phyloP scores from a whole-genome alignment of 2,888 invertebrate species.

The Drosophila melanocephala region DNA sequence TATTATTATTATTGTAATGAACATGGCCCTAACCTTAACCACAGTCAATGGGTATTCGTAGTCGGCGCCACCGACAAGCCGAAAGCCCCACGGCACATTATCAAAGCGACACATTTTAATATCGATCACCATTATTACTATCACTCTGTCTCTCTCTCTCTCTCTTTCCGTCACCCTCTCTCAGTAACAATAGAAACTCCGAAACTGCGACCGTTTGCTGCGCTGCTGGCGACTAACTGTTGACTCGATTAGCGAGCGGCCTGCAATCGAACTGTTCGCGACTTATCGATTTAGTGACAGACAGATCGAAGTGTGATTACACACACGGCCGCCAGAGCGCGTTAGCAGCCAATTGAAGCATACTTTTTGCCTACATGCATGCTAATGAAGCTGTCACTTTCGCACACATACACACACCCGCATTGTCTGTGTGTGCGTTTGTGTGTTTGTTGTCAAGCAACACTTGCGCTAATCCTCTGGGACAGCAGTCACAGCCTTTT shows the following conservation, averaged over 20 bases:
- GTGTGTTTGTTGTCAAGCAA: slow-evolving; percentile 3
- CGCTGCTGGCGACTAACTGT: slow-evolving; percentile 72
- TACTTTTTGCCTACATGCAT: slow-evolving; percentile 64
- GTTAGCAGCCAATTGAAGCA: slow-evolving; percentile 63
- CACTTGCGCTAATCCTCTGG: slow-evolving; percentile 50
- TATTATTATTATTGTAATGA: slow-evolving; percentile 18
- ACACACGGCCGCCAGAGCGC: slow-evolving; percentile 28
- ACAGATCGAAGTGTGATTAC: slow-evolving; percentile 21
- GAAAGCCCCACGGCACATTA: slow-evolving; percentile 91
- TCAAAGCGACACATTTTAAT: slow-evolving; percentile 88
- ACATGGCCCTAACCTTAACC: slow-evolving; percentile 88
- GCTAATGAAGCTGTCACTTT: slow-evolving; percentile 66
- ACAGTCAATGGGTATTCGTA: slow-evolving; percentile 91
- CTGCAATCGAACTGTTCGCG: slow-evolving; percentile 32
- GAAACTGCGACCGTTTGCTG: slow-evolving; percentile 43
- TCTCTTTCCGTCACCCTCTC: not conserved
- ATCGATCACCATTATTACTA: slow-evolving; percentile 88
- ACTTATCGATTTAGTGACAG: slow-evolving; percentile 43
- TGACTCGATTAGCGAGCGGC: slow-evolving; percentile 41
- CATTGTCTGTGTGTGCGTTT: not conserved
- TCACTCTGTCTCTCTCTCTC: not conserved
- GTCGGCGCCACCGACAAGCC: slow-evolving; percentile 91
- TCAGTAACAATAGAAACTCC: not conserved
- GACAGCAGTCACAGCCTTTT: slow-evolving; percentile 72
- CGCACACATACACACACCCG: not conserved